phyloP scores from a whole-genome alignment of 53 echinoderm and acorn worm species.

The Zoroaster sp. region DNA sequence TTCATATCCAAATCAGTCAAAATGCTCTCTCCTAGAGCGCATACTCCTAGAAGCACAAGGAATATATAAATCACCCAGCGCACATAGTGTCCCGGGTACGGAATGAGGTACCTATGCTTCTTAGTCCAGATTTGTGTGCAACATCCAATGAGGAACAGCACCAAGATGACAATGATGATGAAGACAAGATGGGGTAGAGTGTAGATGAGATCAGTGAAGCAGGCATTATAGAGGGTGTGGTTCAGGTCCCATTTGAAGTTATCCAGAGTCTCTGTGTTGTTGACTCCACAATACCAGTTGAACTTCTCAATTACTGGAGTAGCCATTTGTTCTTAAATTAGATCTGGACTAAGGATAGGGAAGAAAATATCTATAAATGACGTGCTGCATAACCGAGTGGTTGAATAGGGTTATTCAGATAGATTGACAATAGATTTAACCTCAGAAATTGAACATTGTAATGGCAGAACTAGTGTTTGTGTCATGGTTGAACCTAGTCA shows the following conservation, averaged over 20 bases:
- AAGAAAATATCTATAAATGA: too few species aligned
- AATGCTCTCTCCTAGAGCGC: slow-evolving; percentile 69
- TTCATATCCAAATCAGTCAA: slow-evolving; percentile 55
- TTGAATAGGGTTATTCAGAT: too few species aligned
- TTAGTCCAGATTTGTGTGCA: slow-evolving; percentile 42
- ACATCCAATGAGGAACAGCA: slow-evolving; percentile 57
- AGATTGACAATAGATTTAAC: too few species aligned
- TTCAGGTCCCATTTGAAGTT: slow-evolving; percentile 50
- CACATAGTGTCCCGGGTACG: slow-evolving; percentile 66
- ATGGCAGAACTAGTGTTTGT: too few species aligned
- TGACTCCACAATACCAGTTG: slow-evolving; percentile 72
- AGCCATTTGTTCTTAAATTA: too few species aligned
- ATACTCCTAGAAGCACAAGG: slow-evolving; percentile 42
- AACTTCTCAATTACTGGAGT: background rate
- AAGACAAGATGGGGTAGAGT: slow-evolving; percentile 71
- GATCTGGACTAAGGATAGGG: too few species aligned
- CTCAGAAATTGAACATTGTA: too few species aligned
- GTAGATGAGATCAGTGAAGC: slow-evolving; percentile 70
- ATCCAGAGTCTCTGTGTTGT: slow-evolving; percentile 13
- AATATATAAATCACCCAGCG: slow-evolving; percentile 57
- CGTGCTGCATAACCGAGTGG: too few species aligned
- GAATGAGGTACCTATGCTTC: slow-evolving; percentile 62
- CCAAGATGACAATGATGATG: slow-evolving; percentile 57
- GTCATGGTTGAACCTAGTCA: too few species aligned
- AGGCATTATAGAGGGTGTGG: slow-evolving; percentile 72